phyloP scores from a whole-genome alignment of 30 jellyfish, hydroid and myxozoan genomes.

The Sanderia malayensis region DNA sequence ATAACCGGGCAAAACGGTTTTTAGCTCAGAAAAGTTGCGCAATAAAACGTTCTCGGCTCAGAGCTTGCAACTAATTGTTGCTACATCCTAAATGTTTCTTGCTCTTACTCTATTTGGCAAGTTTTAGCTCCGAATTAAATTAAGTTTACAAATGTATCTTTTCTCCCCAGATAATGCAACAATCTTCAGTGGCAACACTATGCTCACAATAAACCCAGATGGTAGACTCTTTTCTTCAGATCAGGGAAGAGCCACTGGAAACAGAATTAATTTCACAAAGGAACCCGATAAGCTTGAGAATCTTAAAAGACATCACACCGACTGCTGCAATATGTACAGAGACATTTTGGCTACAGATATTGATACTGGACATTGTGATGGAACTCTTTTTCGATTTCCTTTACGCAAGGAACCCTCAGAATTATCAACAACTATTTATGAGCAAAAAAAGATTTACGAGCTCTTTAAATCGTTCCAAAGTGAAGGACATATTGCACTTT shows the following conservation, averaged over 20 bases:
- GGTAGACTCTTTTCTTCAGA: conserved; percentile 24
- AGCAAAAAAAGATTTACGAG: not conserved
- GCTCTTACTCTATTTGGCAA: no score
- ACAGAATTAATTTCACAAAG: conserved; percentile 5
- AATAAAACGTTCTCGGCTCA: no score
- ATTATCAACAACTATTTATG: conserved; percentile 30
- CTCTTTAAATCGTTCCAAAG: conserved; percentile 24
- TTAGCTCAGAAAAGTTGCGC: not conserved
- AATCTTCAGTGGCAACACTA: conserved; percentile 36
- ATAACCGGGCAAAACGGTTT: not conserved
- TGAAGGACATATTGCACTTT: conserved; percentile 41
- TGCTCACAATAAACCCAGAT: conserved; percentile 62
- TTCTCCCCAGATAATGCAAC: conserved; percentile 54
- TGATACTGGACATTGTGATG: conserved; percentile 37
- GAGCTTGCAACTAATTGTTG: no score
- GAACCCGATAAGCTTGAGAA: not conserved
- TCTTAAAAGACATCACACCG: not conserved
- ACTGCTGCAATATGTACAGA: not conserved
- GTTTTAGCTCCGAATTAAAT: no score
- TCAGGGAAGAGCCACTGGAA: conserved; percentile 28
- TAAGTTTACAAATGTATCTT: no score
- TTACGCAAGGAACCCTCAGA: conserved; percentile 35
- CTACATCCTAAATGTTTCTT: no score
- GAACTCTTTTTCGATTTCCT: conserved; percentile 36
- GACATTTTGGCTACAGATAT: conserved; percentile 5